Evolutionary conservation across 2,113 vertebrate species (phyloP).

Genomic region (Limanda limanda): DNA sequence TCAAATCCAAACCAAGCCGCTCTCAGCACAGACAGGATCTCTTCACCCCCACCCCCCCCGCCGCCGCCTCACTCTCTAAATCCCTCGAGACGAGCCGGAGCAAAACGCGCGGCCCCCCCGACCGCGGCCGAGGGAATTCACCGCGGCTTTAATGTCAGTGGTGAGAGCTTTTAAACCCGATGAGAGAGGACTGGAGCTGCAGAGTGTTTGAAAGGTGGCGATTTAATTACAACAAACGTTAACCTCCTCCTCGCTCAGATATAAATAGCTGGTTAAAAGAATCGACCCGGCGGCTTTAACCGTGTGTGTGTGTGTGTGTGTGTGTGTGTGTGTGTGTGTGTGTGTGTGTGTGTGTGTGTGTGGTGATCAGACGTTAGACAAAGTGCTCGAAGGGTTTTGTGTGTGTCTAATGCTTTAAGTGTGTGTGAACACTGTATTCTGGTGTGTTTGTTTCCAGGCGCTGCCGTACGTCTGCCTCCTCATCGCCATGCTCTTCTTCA

Average conservation of each 20-base stretch:
- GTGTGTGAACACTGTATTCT: constrained; percentile 7
- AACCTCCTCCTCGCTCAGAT: constrained; percentile 2
- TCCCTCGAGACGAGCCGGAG: constrained; percentile 46
- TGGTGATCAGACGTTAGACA: not conserved
- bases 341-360: constrained; percentile 21
- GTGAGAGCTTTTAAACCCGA: constrained; percentile 65
- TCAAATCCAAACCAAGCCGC: constrained; percentile 26
- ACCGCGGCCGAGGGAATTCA: constrained; percentile 43
- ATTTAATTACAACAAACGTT: constrained; percentile 64
- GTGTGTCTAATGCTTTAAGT: not conserved
- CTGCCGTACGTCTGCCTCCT: constrained; percentile 97
- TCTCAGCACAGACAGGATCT: constrained; percentile 34
- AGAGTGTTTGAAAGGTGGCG: constrained; percentile 50
- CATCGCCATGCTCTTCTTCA: constrained; percentile 99
- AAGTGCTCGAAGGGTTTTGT: not conserved
- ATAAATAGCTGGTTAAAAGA: constrained; percentile 55
- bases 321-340: constrained; percentile 15
- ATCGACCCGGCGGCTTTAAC: constrained; percentile 38
- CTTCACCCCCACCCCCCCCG: no score
- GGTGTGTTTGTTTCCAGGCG: constrained; percentile 80
- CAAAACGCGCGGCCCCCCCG: constrained; percentile 34
- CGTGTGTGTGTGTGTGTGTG: constrained; percentile 12
- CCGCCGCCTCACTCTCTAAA: constrained; percentile 35
- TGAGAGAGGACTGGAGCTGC: constrained; percentile 58
- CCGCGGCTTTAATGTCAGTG: constrained; percentile 61